Conservation (phyloP, 2,888 invertebrate genomes). For the Entomobrya multifasciata region DNA sequence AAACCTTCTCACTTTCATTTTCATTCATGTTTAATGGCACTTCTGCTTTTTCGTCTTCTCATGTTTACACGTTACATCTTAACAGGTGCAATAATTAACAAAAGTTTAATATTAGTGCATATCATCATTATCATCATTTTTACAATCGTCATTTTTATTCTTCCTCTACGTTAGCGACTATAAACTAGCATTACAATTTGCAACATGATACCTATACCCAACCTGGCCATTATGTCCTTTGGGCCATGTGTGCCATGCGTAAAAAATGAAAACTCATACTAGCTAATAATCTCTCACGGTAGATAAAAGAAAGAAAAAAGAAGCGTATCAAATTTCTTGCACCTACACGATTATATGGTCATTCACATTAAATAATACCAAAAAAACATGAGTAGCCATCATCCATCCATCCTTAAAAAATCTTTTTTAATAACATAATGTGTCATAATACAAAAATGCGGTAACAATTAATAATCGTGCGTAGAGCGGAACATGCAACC, state of each 20-base stretch:
- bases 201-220: no score
- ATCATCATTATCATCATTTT: not conserved
- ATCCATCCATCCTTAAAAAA: not conserved
- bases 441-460: slow-evolving; percentile 8
- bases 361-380: slow-evolving; percentile 32
- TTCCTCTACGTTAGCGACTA: not conserved
- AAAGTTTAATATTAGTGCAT: not conserved
- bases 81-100: slow-evolving; percentile 11
- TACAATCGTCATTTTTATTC: no score
- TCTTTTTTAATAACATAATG: slow-evolving; percentile 5
- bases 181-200: not conserved
- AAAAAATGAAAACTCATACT: slow-evolving; percentile 5
- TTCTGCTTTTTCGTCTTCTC: not conserved
- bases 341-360: slow-evolving; percentile 48
- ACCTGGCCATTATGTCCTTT: not conserved
- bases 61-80: not conserved
- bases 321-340: slow-evolving; percentile 46
- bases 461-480: slow-evolving; percentile 41
- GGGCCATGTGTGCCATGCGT: not conserved
- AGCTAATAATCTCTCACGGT: slow-evolving; percentile 34
- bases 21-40: not conserved
- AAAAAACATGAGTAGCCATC: not conserved
- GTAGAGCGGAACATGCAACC: slow-evolving; percentile 6
- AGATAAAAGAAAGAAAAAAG: slow-evolving; percentile 4
- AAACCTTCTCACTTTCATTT: slow-evolving; percentile 32